Conservation (phyloP, 2,113 vertebrate genomes). For the Lagenorhynchus albirostris region DNA sequence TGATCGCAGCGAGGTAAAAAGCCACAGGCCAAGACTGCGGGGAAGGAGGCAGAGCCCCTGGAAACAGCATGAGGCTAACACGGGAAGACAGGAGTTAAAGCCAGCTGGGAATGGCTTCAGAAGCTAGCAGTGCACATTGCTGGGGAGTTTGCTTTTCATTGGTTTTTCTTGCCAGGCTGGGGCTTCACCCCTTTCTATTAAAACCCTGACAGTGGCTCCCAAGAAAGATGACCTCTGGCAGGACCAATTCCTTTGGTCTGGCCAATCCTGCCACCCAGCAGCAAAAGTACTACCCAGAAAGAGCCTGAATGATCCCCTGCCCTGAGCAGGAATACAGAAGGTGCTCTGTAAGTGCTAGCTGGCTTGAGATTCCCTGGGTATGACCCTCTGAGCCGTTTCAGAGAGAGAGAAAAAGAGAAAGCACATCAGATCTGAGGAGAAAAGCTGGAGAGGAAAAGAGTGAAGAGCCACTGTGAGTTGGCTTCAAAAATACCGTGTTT, state of each 20-base stretch:
- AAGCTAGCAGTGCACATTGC: neutral
- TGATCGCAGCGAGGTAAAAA: neutral
- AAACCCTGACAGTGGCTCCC: neutral
- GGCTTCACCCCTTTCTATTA: neutral
- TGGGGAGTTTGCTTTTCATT: neutral
- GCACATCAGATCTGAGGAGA: neutral
- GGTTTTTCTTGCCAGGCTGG: neutral
- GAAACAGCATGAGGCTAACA: neutral
- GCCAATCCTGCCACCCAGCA: neutral
- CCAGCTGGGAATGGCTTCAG: neutral
- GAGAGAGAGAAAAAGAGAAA: neutral
- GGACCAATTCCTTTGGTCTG: neutral
- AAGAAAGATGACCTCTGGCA: neutral
- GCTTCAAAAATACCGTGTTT: neutral
- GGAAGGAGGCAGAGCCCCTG: neutral
- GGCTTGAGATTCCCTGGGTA: neutral
- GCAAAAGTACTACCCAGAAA: neutral
- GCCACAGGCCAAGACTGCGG: neutral
- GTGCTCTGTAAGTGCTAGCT: neutral
- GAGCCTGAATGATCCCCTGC: neutral
- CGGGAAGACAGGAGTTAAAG: neutral
- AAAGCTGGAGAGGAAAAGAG: neutral
- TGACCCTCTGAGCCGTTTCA: neutral
- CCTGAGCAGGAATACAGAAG: neutral
- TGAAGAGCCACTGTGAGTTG: neutral